Evolutionary conservation across 37 sponge, comb jelly and placozoan species (phyloP).

Genomic region (Amphimedon queenslandica): DNA sequence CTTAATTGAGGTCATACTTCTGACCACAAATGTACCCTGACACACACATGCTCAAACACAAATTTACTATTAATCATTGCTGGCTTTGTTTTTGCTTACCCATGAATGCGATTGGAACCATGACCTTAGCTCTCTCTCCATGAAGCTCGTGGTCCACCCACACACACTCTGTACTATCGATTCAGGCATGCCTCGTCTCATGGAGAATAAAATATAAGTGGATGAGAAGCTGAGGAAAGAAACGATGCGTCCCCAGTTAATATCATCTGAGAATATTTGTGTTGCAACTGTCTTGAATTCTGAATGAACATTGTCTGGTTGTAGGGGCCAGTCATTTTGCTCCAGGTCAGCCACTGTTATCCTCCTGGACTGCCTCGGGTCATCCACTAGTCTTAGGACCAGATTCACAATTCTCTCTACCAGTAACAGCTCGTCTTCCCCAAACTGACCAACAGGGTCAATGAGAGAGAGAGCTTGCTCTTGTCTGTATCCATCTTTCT

Average conservation of each 20-base stretch:
- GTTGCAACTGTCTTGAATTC: slow-evolving; percentile 30
- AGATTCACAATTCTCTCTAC: neutral
- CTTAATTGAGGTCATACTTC: too few relatives aligned
- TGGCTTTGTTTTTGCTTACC: too few relatives aligned
- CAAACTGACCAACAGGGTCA: neutral
- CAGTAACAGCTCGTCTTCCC: neutral
- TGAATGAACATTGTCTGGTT: slow-evolving; percentile 14
- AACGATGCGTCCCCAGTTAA: slow-evolving; percentile 61
- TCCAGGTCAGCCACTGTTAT: neutral
- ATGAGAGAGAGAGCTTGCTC: neutral
- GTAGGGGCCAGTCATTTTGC: slow-evolving; percentile 1
- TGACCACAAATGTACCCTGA: neutral
- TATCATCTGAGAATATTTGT: slow-evolving; percentile 21
- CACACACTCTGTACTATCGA: slow-evolving; percentile 23
- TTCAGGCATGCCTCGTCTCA: slow-evolving; percentile 11
- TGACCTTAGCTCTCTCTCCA: slow-evolving; percentile 16
- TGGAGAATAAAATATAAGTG: slow-evolving; percentile 22
- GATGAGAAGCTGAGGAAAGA: slow-evolving; percentile 48
- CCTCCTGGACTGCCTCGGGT: neutral
- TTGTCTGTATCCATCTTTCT: neutral
- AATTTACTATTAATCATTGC: neutral
- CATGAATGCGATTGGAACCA: neutral
- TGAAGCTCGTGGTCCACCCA: slow-evolving; percentile 40
- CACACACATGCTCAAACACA: neutral
- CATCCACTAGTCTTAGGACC: neutral